Evolutionary conservation across 2,888 invertebrate genomes (phyloP), one percentile per base, ranked within the genome.

Genomic region (Drosophila longiperda): DNA sequence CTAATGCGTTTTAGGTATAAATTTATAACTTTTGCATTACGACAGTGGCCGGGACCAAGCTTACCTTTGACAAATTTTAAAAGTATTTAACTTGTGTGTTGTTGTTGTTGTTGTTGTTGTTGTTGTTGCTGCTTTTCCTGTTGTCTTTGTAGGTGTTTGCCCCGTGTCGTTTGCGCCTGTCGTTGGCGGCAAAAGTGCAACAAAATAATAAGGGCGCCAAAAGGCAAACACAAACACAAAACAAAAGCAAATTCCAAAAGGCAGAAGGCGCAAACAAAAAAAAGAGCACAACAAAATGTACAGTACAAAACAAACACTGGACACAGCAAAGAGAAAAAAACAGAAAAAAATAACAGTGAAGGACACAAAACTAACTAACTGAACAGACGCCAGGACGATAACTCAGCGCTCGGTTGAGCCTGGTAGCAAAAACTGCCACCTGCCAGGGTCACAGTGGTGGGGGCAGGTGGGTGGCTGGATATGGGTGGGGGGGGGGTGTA

Each of bases 311-410:
- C 63, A 71, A 73, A 80, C 81, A 66, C 62, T 62, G 74, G 66
- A 72, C 52, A 74, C 45, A 32, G 67, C 62, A 36, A 61, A 62
- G 45, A 65, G 57, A 55, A 53, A 34, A 34, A 62, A 52, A 33
- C 53, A 53, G 8, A 33, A 42, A 17, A 61, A 15, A 59, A 50
- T n/a, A 54, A 50, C 53, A 42, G 23, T 77, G 81, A 80, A 78
- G 82, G 82, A 74, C 79, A 75, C 79, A 69, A 83, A 88, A 83
- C 88, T 87, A 89, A 90, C 89, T 83, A 88, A 90, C 81, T 79
- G 72, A 75, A 83, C 70, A 70, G 78, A 80, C 72, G 70, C 59
- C 79, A 71, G 72, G 69, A 73, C 78, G 83, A 85, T 85, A 85
- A 76, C 89, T 85, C 87, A 78, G 73, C 82, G 66, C 67, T 68